Evolutionary conservation across 2,888 invertebrate genomes (phyloP).

Genomic region (Pemphredon lugubris): DNA sequence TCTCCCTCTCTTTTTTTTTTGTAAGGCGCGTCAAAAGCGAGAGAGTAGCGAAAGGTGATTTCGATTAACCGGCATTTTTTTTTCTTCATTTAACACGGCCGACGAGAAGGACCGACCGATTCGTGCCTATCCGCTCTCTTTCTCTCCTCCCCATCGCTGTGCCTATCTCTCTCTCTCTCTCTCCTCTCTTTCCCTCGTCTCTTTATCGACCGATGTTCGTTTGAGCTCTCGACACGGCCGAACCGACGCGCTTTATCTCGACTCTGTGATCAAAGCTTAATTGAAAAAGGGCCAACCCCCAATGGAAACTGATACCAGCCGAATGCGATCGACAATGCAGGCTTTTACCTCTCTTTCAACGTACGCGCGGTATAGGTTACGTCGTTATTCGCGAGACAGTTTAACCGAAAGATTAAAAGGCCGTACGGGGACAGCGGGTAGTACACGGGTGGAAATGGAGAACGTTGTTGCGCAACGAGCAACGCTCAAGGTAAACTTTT

Average conservation of each 20-base stretch:
- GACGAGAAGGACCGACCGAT: not conserved
- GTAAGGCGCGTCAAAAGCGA: conserved; percentile 20
- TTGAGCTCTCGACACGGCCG: conserved; percentile 46
- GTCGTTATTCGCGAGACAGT: conserved; percentile 20
- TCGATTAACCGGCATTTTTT: conserved; percentile 43
- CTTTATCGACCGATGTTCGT: conserved; percentile 51
- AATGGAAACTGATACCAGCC: conserved; percentile 66
- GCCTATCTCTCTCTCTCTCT: conserved; percentile 4
- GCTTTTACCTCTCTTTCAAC: conserved; percentile 46
- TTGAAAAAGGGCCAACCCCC: conserved; percentile 69
- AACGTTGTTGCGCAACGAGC: conserved; percentile 1
- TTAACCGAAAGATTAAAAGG: conserved; percentile 44
- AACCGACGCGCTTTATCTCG: conserved; percentile 60
- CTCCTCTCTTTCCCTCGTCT: conserved; percentile 15
- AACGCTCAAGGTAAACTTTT: conserved; percentile 20
- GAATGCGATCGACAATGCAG: conserved; percentile 64
- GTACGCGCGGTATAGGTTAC: conserved; percentile 33
- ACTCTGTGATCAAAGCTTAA: conserved; percentile 72
- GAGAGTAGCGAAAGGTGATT: conserved; percentile 40
- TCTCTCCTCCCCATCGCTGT: conserved; percentile 7
- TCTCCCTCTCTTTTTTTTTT: too few species aligned
- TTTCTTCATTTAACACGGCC: conserved; percentile 26
- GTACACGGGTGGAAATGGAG: conserved; percentile 9
- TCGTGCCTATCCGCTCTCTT: not conserved
- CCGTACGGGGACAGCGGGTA: not conserved